These are phyloP conservation scores for Cydia amplana DNA, from an alignment of 1,140 invertebrate genomes.

Conservation along the genomic window DNA sequence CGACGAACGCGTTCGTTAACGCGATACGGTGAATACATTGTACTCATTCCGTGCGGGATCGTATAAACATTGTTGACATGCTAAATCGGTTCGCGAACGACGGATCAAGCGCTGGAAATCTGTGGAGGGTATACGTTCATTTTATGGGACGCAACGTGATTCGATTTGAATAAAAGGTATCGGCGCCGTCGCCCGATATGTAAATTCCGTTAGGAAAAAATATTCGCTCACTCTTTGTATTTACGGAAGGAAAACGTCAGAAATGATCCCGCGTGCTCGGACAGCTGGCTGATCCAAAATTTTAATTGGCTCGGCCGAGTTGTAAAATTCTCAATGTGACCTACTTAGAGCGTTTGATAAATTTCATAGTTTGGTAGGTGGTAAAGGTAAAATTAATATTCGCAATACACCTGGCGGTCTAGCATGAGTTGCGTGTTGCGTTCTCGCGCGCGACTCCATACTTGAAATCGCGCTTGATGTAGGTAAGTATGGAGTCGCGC, in stretches of 20 bases:
- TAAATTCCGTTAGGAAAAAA: conserved; percentile 48
- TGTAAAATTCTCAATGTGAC: neutral
- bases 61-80: conserved; percentile 57
- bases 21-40: conserved; percentile 44
- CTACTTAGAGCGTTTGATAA: no score
- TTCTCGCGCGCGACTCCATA: no score
- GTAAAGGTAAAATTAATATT: no score
- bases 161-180: conserved; percentile 61
- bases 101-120: conserved; percentile 44
- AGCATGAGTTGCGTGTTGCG: no score
- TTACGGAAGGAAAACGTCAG: conserved; percentile 16
- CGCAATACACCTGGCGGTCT: no score
- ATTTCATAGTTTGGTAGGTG: no score
- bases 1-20: conserved; percentile 49
- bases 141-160: conserved; percentile 57
- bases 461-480: no score
- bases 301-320: neutral
- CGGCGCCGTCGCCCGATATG: conserved; percentile 44
- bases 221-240: conserved; percentile 4
- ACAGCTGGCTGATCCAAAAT: neutral
- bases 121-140: conserved; percentile 44
- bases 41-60: conserved; percentile 46
- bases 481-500: no score
- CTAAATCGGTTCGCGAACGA: conserved; percentile 43
- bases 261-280: conserved; percentile 5